Conservation (phyloP, 1,140 invertebrate genomes). For the Plectrocnemia conspersa region DNA sequence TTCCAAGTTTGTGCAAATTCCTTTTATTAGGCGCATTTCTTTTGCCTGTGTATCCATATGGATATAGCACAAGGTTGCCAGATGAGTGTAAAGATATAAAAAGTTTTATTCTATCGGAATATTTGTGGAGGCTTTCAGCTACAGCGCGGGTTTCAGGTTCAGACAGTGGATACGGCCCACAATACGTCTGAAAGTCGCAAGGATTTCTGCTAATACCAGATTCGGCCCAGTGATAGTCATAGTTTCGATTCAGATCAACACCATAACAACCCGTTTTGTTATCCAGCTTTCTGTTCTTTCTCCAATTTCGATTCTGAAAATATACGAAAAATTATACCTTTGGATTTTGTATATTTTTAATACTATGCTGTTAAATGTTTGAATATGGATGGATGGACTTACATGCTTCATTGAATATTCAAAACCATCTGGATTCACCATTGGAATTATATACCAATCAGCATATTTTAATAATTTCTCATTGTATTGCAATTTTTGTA, state of each 20-base stretch:
- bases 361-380: not conserved
- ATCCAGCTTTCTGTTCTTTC: constrained; percentile 50
- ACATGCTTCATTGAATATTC: constrained; percentile 44
- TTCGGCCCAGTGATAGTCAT: constrained; percentile 61
- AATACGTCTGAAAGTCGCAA: constrained; percentile 65
- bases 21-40: constrained; percentile 32
- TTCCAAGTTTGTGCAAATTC: constrained; percentile 2
- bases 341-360: not conserved
- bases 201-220: constrained; percentile 59
- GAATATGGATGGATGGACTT: not conserved
- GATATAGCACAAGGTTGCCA: constrained; percentile 56
- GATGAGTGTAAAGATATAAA: constrained; percentile 70
- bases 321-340: not conserved
- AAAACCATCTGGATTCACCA: constrained; percentile 62
- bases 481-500: constrained; percentile 53
- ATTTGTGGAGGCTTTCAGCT: constrained; percentile 52
- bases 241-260: constrained; percentile 65
- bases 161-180: constrained; percentile 66
- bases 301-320: constrained; percentile 55
- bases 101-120: constrained; percentile 53
- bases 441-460: constrained; percentile 62
- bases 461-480: constrained; percentile 48
- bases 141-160: constrained; percentile 67
- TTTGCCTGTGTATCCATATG: constrained; percentile 54
- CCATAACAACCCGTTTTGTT: constrained; percentile 54